Conservation (phyloP, 2,888 invertebrate genomes). For the Nymphalis urticae region DNA sequence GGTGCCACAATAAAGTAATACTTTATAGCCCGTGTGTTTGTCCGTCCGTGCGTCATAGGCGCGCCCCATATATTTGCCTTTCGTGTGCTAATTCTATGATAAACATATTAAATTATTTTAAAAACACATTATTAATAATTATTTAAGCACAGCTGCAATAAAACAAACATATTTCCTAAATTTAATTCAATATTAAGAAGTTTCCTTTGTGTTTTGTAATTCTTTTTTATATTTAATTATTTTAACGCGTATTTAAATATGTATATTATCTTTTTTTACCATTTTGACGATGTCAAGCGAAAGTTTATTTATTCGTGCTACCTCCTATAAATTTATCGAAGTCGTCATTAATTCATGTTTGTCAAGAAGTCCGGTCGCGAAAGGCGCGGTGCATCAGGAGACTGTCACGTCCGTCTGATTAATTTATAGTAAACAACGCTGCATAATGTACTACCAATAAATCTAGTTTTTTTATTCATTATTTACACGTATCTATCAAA, state of each 20-base stretch:
- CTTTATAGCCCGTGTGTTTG: conserved; percentile 72
- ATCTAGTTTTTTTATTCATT: background rate
- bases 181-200: too few species aligned
- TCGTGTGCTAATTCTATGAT: conserved; percentile 20
- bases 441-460: background rate
- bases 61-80: conserved; percentile 51
- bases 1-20: conserved; percentile 74
- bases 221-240: too few species aligned
- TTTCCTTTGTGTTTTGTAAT: too few species aligned
- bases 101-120: background rate
- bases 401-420: conserved; percentile 21
- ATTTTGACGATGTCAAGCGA: too few species aligned
- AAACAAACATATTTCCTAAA: too few species aligned
- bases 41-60: conserved; percentile 71
- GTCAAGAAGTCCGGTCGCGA: conserved; percentile 10
- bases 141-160: too few species aligned
- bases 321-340: background rate
- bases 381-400: conserved; percentile 12
- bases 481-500: background rate
- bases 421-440: conserved; percentile 20
- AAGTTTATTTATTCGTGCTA: too few species aligned
- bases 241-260: too few species aligned
- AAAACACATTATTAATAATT: too few species aligned
- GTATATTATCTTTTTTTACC: too few species aligned
- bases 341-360: background rate